Conservation (phyloP, 2,888 invertebrate species). For the Tetanocera ferruginea region DNA sequence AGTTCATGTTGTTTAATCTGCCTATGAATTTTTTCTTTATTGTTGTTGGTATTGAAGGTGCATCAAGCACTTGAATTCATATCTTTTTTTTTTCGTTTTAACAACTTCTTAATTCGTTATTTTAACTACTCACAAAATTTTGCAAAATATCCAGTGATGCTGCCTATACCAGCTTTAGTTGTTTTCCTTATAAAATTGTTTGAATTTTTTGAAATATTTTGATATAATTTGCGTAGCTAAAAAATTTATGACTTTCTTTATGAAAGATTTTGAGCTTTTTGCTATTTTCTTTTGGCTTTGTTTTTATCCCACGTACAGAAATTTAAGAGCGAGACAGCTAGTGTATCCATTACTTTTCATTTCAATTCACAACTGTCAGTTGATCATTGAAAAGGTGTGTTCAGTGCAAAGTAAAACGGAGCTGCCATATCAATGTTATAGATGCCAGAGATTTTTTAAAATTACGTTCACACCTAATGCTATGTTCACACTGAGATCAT, state of each 20-base stretch:
- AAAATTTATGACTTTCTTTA: slow-evolving; percentile 25
- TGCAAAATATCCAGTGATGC: slow-evolving; percentile 3
- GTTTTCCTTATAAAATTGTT: neutral
- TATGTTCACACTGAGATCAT: neutral
- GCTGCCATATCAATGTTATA: neutral
- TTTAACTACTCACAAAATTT: slow-evolving; percentile 18
- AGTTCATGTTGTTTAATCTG: neutral
- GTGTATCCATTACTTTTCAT: neutral
- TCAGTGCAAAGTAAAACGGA: neutral
- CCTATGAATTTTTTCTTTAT: neutral
- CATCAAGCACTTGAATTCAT: neutral
- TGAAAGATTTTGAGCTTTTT: slow-evolving; percentile 10
- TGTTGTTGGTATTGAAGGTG: too few species aligned
- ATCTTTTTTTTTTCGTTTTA: neutral
- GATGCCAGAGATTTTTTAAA: neutral
- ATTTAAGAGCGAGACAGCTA: slow-evolving; percentile 16
- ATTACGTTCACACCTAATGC: neutral
- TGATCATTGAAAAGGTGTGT: neutral
- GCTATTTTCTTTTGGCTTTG: slow-evolving; percentile 20
- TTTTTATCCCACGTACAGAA: slow-evolving; percentile 20
- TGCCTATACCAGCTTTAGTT: neutral
- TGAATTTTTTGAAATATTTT: slow-evolving; percentile 24
- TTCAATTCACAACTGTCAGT: neutral
- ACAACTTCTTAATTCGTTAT: neutral
- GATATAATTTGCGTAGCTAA: slow-evolving; percentile 17